These are phyloP conservation scores for Lepidothrix coronata DNA, from an alignment of 2,113 vertebrate species.

Conservation along the genomic window DNA sequence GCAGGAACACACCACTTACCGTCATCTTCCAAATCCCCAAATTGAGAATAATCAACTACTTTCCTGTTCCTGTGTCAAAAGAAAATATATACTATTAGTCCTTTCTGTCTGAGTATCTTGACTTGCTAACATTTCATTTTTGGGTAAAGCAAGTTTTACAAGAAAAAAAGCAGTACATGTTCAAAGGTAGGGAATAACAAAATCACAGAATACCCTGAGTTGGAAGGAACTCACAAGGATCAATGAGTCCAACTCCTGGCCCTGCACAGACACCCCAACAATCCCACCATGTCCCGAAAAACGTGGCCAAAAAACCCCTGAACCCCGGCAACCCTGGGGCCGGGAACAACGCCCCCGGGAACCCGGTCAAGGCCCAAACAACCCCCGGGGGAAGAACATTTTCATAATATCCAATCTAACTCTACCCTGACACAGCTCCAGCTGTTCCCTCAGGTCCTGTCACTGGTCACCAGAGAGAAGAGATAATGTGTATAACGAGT, in stretches of 20 bases:
- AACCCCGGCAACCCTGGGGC: not conserved
- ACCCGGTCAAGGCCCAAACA: not conserved
- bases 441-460: not conserved
- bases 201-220: not conserved
- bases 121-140: not conserved
- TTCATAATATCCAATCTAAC: not conserved
- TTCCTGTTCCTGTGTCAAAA: conserved; percentile 70
- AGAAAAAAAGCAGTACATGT: rapidly evolving
- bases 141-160: not conserved
- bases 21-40: conserved; percentile 67
- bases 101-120: not conserved
- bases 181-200: rapidly evolving
- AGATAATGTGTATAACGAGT: rapidly evolving
- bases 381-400: not conserved
- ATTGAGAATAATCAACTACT: conserved; percentile 72
- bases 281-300: not conserved
- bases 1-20: conserved; percentile 52
- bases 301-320: rapidly evolving
- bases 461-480: not conserved
- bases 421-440: not conserved
- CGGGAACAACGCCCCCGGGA: not conserved
- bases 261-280: not conserved
- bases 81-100: not conserved
- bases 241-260: not conserved
- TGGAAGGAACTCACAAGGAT: not conserved